These are phyloP conservation scores for Cloeon dipterum DNA, from an alignment of 2,888 invertebrate species.

Conservation along the genomic window DNA sequence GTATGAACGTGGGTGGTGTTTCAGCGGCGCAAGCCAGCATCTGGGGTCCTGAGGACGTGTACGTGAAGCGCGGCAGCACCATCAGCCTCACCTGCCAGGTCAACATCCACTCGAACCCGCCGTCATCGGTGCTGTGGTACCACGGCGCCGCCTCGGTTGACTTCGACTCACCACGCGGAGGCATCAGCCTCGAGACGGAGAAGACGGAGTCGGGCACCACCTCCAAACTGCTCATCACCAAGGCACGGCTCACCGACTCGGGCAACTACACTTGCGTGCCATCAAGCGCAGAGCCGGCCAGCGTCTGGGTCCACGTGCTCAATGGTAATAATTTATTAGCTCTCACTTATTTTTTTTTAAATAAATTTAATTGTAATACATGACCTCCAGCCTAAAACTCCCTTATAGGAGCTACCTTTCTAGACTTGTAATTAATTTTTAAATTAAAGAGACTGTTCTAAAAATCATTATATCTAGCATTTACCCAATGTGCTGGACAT, in stretches of 20 bases:
- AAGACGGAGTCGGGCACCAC: conserved; percentile 64
- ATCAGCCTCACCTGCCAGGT: conserved; percentile 74
- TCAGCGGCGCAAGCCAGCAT: conserved; percentile 71
- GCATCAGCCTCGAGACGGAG: conserved; percentile 69
- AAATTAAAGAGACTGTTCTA: too few species aligned
- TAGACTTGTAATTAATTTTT: too few species aligned
- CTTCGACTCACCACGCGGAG: conserved; percentile 49
- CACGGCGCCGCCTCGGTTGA: conserved; percentile 62
- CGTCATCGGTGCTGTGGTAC: conserved; percentile 61
- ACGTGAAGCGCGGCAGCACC: conserved; percentile 75
- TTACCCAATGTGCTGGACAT: too few species aligned
- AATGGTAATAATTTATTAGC: conserved; percentile 35
- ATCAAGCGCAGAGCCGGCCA: conserved; percentile 58
- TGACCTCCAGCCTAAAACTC: too few species aligned
- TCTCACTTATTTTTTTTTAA: background rate
- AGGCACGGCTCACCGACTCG: conserved; percentile 60
- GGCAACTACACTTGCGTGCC: conserved; percentile 84
- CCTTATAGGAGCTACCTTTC: too few species aligned
- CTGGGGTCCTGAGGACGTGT: conserved; percentile 64
- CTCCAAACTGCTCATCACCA: conserved; percentile 57
- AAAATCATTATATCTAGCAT: too few species aligned
- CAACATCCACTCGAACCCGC: conserved; percentile 62
- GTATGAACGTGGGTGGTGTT: conserved; percentile 18
- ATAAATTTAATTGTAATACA: too few species aligned
- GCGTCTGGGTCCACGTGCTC: conserved; percentile 62